phyloP scores from a whole-genome alignment of 2,888 invertebrate species.

The Eupeodes luniger region DNA sequence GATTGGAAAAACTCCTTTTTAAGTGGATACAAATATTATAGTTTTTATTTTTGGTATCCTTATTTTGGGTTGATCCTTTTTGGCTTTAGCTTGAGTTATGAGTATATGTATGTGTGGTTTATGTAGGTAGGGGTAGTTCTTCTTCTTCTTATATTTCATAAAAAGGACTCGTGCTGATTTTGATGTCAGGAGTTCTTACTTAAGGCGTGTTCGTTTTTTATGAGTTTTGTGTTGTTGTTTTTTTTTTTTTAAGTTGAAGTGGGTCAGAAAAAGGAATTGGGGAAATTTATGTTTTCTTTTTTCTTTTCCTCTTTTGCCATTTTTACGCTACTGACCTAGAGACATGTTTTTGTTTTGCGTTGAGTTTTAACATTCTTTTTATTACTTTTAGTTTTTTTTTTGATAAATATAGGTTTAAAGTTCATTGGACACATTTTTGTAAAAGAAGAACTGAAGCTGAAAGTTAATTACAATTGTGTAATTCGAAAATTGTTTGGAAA shows the following conservation, averaged over 20 bases:
- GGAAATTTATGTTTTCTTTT: background rate
- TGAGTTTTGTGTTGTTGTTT: background rate
- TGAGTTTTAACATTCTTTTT: background rate
- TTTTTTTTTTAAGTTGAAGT: background rate
- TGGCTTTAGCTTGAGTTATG: background rate
- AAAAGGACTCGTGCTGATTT: slow-evolving; percentile 7
- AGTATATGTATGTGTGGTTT: background rate
- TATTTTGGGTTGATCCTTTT: background rate
- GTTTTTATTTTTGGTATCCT: background rate
- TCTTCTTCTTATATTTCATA: background rate
- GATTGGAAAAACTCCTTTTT: background rate
- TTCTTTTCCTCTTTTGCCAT: background rate
- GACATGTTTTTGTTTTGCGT: background rate
- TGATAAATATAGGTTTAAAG: no score
- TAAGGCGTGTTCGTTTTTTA: slow-evolving; percentile 7
- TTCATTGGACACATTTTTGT: no score
- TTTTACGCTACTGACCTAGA: slow-evolving; percentile 10
- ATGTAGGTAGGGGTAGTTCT: slow-evolving; percentile 24
- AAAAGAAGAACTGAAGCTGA: no score
- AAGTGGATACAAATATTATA: slow-evolving; percentile 13
- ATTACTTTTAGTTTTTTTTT: background rate
- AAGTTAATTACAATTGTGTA: no score
- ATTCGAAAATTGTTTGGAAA: no score
- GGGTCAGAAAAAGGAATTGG: slow-evolving; percentile 12
- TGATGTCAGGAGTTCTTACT: background rate